Conservation (phyloP, 2,113 vertebrate species). For the Saccopteryx leptura region DNA sequence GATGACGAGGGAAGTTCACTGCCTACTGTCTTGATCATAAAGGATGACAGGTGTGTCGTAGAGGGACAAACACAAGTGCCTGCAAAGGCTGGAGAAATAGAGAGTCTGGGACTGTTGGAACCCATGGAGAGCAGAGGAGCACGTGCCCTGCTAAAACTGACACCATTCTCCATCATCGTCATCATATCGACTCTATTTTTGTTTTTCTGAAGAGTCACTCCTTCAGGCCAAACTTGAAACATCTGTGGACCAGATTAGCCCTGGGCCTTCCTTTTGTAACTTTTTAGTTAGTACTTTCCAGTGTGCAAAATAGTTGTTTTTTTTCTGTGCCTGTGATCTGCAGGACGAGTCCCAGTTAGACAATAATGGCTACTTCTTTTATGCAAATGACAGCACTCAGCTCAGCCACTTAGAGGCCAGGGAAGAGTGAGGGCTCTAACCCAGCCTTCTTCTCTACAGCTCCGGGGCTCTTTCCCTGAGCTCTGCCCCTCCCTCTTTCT, state of each 20-base stretch:
- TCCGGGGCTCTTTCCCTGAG: not conserved
- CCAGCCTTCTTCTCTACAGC: not conserved
- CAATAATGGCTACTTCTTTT: not conserved
- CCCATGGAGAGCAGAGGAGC: not conserved
- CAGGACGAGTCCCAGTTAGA: not conserved
- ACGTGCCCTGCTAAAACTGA: not conserved
- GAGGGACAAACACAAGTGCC: not conserved
- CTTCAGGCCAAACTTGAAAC: slow-evolving; percentile 4
- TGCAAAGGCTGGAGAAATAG: not conserved
- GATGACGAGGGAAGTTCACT: not conserved
- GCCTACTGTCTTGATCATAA: not conserved
- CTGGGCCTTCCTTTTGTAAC: not conserved
- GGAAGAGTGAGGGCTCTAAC: not conserved
- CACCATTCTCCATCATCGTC: not conserved
- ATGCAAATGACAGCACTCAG: not conserved
- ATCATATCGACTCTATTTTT: not conserved
- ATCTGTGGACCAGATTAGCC: not conserved
- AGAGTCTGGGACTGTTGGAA: not conserved
- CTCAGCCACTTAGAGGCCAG: not conserved
- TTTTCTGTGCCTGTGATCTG: not conserved
- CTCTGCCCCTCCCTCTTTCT: not conserved
- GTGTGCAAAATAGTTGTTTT: not conserved
- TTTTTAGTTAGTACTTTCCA: not conserved
- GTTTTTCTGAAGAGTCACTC: not conserved
- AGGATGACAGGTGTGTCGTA: not conserved